phyloP scores from a whole-genome alignment of 2,797 vertebrate species.

The Karalla daura region DNA sequence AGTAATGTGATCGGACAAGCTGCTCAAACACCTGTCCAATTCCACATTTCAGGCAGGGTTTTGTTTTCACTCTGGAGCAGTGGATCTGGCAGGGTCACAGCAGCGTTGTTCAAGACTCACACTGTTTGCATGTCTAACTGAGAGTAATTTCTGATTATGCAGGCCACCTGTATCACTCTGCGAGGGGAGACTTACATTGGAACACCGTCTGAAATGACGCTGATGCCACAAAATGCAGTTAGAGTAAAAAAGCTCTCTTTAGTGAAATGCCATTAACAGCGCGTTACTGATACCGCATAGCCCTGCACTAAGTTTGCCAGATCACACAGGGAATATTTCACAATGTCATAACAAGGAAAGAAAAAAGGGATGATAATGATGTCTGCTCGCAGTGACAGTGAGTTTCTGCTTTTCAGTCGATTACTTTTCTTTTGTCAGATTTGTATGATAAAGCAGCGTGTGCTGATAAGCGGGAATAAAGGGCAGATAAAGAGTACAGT shows the following conservation, averaged over 20 bases:
- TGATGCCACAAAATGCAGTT: constrained; percentile 29
- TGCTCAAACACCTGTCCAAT: constrained; percentile 87
- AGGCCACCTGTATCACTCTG: constrained; percentile 77
- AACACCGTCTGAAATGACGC: constrained; percentile 52
- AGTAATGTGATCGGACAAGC: constrained; percentile 84
- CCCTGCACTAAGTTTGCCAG: constrained; percentile 33
- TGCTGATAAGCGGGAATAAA: constrained; percentile 74
- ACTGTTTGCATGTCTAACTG: constrained; percentile 79
- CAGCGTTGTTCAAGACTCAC: constrained; percentile 81
- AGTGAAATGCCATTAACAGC: constrained; percentile 43
- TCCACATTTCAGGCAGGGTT: constrained; percentile 78
- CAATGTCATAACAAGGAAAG: constrained; percentile 35
- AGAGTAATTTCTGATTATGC: constrained; percentile 74
- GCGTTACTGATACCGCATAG: constrained; percentile 30
- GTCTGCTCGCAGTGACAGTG: constrained; percentile 55
- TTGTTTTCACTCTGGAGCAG: constrained; percentile 81
- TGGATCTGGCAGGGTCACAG: constrained; percentile 82
- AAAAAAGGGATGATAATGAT: constrained; percentile 61
- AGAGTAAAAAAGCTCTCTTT: constrained; percentile 13
- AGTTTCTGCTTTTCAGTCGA: constrained; percentile 61
- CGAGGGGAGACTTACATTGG: constrained; percentile 45
- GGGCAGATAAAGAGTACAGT: constrained; percentile 68
- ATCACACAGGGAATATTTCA: constrained; percentile 50
- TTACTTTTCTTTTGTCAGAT: constrained; percentile 75
- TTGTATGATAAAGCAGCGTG: constrained; percentile 65